Conservation (phyloP, 2,113 vertebrate species). For the Piaya cayana region DNA sequence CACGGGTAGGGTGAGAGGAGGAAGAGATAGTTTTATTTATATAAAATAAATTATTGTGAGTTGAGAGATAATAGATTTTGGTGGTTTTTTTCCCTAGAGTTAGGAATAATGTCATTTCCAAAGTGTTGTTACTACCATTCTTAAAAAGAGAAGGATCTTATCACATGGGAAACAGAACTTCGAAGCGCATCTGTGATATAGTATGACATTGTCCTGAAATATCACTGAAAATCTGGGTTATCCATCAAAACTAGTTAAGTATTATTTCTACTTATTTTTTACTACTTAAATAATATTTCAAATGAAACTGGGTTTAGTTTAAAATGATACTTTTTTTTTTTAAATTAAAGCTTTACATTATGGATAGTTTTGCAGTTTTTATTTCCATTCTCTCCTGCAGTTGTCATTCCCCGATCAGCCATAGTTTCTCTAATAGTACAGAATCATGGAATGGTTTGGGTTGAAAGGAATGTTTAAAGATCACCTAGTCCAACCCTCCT, state of each 20-base stretch:
- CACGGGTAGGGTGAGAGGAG: fast-evolving
- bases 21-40: too few species aligned
- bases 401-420: neutral
- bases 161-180: neutral
- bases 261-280: too few species aligned
- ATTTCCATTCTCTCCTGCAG: neutral
- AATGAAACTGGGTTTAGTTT: neutral
- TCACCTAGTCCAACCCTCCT: fast-evolving
- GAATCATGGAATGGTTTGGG: neutral
- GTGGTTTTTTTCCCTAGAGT: neutral
- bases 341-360: neutral
- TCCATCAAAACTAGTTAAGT: neutral
- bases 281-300: neutral
- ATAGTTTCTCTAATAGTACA: neutral
- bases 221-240: neutral
- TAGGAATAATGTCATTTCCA: neutral
- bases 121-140: neutral
- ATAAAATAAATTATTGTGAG: neutral
- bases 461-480: too few species aligned
- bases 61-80: neutral
- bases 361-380: neutral
- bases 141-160: neutral
- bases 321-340: neutral
- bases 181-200: neutral
- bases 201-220: neutral